Evolutionary conservation across 1,140 invertebrate species (phyloP), one percentile per base, ranked within the genome.

Genomic region (Bombyx mandarina): DNA sequence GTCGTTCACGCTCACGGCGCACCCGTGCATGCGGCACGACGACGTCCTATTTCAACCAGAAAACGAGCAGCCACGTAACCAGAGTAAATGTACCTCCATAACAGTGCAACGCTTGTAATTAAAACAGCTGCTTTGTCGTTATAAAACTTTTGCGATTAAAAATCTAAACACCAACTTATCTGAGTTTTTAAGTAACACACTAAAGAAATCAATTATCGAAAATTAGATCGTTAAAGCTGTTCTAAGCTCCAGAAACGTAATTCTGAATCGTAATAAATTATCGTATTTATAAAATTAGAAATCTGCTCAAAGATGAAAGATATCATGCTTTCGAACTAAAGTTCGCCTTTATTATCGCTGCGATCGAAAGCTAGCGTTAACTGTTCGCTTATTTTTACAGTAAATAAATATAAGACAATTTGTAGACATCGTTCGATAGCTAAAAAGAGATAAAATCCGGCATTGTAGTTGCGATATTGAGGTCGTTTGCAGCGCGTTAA

Each of bases 361-460:
- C 56, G 35, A 62, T 62, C 56, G 43, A 45, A 51, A 62, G 46
- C 56, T 57, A 48, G 43, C 57, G 60, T 72, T 77, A 72, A 82
- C 76, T 73, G 74, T 71, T 60, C 60, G 61, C 65, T 73, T 71
- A 75, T 77, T 78, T 79, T 77, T 75, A 69, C 59, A 57, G 64
- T 71, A 75, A 75, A 73, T 75, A 78, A 67, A 75, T 68, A 71
- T 67, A 73, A 75, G 64, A 67, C 73, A 80, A 79, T 80, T 80
- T 69, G 76, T 76, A 73, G 73, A 73, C 65, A 71, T 73, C 67
- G 66, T 60, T 69, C 61, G 76, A 76, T 78, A 65, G 63, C 57
- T 66, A 54, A 52, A 47, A 35, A 35, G 26, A 75, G 75, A 77
- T 80, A 80, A 74, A 62, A 63, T 62, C 64, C 57, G 53, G 58